Evolutionary conservation across 2,888 invertebrate species (phyloP).

Genomic region (Chydorus sphaericus): DNA sequence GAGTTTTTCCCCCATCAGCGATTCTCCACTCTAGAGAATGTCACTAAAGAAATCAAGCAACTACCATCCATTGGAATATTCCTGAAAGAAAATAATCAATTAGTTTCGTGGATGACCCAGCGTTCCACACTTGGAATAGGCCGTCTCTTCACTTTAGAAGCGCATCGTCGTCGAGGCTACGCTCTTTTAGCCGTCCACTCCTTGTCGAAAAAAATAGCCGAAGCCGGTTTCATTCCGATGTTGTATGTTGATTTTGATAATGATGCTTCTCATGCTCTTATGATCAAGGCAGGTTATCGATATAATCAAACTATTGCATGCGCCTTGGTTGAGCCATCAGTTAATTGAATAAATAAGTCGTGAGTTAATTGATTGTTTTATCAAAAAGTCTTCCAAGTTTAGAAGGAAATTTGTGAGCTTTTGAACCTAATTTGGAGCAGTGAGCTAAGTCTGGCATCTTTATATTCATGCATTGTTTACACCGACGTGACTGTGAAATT

Average conservation of each 20-base stretch:
- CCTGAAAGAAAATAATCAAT: neutral
- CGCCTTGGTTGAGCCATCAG: no score
- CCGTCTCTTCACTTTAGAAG: neutral
- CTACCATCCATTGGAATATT: neutral
- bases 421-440: no score
- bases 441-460: no score
- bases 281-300: no score
- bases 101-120: neutral
- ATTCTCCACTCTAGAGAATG: neutral
- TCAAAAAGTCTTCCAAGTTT: no score
- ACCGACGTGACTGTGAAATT: no score
- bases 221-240: neutral
- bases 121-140: neutral
- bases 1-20: neutral
- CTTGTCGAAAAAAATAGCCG: neutral
- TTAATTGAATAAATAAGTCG: no score
- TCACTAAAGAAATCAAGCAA: neutral
- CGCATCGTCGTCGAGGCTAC: neutral
- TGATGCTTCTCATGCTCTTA: neutral
- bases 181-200: neutral
- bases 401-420: no score
- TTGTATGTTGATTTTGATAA: neutral
- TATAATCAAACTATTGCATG: no score
- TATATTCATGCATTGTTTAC: no score
- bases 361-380: no score